phyloP scores from a whole-genome alignment of 2,797 vertebrate species.

The Tinamus major region DNA sequence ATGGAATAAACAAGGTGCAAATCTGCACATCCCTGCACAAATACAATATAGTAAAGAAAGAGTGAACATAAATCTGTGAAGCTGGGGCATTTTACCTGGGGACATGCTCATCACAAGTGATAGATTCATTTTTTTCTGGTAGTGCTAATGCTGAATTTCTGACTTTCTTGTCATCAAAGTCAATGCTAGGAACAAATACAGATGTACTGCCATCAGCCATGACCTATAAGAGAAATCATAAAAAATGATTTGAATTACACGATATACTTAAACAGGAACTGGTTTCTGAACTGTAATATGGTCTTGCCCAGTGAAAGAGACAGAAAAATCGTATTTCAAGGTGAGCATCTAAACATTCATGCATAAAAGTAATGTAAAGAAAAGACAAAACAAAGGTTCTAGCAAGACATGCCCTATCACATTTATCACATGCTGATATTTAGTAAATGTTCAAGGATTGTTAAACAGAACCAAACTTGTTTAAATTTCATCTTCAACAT shows the following conservation, averaged over 20 bases:
- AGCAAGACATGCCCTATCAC: background rate
- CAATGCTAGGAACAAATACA: slow-evolving; percentile 54
- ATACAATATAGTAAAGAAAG: background rate
- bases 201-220: slow-evolving; percentile 85
- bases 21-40: background rate
- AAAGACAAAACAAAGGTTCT: background rate
- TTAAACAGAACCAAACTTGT: background rate
- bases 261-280: background rate
- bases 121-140: slow-evolving; percentile 22
- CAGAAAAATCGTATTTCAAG: background rate
- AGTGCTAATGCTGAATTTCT: slow-evolving; percentile 11
- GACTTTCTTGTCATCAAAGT: background rate
- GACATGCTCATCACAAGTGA: slow-evolving; percentile 76
- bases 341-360: background rate
- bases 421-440: background rate
- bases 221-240: slow-evolving; percentile 79
- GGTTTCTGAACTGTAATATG: background rate
- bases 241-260: background rate
- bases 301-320: background rate
- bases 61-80: background rate
- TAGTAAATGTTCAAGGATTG: background rate
- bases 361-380: background rate
- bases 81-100: slow-evolving; percentile 82
- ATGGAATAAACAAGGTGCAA: background rate
- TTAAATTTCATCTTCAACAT: background rate